These are phyloP conservation scores for Marcusenius ussheri DNA, from an alignment of 2,113 vertebrate genomes.

Conservation along the genomic window DNA sequence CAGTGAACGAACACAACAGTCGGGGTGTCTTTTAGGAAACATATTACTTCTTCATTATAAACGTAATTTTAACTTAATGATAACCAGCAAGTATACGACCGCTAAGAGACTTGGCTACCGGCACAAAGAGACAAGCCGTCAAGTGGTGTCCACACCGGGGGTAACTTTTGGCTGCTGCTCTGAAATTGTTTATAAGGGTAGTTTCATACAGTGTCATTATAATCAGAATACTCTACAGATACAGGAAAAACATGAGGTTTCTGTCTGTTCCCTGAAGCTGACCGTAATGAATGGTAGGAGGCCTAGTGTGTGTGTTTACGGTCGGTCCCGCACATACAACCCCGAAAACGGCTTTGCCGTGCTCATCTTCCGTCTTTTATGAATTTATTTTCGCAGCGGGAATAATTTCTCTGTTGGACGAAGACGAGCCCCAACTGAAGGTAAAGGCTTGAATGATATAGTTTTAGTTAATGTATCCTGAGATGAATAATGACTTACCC, in stretches of 20 bases:
- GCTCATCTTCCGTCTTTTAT: neutral
- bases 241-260: neutral
- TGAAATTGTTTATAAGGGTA: neutral
- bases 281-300: no score
- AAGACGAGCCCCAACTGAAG: conserved; percentile 97
- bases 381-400: conserved; percentile 68
- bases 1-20: neutral
- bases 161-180: neutral
- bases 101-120: neutral
- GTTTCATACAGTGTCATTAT: neutral
- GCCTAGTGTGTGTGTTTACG: neutral
- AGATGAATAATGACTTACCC: neutral
- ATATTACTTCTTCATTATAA: neutral
- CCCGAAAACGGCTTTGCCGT: neutral
- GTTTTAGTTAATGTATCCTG: neutral
- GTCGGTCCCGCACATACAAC: neutral
- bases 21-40: neutral
- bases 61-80: neutral
- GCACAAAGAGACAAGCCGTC: neutral
- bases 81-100: neutral
- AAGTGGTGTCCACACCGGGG: neutral
- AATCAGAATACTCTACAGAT: neutral
- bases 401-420: conserved; percentile 97
- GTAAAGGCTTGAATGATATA: conserved; percentile 50
- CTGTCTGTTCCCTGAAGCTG: neutral